Evolutionary conservation across 2,113 vertebrate species (phyloP).

Genomic region (Mesembrinibis cayennensis): DNA sequence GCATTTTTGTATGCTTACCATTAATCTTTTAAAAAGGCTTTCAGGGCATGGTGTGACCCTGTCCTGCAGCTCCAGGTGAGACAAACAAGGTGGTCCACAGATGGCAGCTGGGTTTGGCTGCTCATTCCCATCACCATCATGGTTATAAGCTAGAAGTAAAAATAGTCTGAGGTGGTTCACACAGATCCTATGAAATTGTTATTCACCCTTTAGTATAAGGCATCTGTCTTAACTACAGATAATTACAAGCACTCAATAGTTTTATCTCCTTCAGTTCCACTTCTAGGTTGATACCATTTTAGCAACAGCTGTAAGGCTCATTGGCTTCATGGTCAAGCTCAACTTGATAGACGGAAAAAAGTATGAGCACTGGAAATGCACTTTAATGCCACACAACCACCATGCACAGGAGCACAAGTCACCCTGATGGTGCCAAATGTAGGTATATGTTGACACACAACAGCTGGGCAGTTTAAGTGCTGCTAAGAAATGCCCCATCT

Average conservation of each 20-base stretch:
- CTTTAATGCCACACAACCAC: neutral
- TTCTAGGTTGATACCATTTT: neutral
- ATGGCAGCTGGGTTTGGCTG: neutral
- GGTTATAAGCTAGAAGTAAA: neutral
- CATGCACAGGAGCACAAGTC: neutral
- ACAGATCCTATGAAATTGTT: neutral
- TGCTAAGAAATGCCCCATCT: neutral
- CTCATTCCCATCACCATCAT: neutral
- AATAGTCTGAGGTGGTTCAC: neutral
- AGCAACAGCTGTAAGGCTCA: neutral
- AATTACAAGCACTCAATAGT: neutral
- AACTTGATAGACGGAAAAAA: neutral
- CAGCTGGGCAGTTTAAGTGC: neutral
- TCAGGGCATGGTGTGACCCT: neutral
- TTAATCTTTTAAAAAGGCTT: neutral
- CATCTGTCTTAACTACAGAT: neutral
- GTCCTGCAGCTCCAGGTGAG: neutral
- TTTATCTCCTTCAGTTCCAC: neutral
- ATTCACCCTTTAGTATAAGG: neutral
- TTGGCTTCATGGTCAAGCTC: neutral
- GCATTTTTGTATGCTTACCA: neutral
- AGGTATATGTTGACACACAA: neutral
- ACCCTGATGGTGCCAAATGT: neutral
- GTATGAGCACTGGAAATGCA: neutral
- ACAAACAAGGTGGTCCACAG: neutral